Base-by-base conservation (phyloP, 2,888 invertebrate genomes). In the Pachymerium ferrugineum region DNA sequence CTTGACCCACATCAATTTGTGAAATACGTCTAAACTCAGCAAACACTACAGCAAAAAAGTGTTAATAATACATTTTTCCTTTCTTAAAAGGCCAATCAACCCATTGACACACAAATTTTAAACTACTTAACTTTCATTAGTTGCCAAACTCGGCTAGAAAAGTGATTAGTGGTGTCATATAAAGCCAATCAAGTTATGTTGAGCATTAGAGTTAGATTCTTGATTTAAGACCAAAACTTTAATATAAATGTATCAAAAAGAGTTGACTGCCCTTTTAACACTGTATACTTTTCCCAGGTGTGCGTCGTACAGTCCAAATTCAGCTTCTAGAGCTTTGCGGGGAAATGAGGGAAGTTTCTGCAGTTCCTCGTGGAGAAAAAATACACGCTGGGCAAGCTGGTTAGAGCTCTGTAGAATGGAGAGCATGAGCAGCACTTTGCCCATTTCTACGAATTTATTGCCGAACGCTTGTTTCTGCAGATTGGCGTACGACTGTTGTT, bases 281-380 rank as follows among this genome's bases (percentile, higher is more conserved):
- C 77, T 78, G n/a, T n/a, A n/a, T 82, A 90, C 92, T 81, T 93
- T 90, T 70, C 97, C 97, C 78, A 95, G 88, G 79, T 91, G 89
- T 10, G 94, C 95, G 0, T 91, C 90, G 83, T 94, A 95, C 62
- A 97, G 86, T 79, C 94, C 93, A 78, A 99, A 88, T 82, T 99
- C 97, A 0, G 97, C 92, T 83, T 99, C 99, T 0, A 99, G 85
- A 1, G 98, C 97, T 84, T 98, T 98, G 31, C 99, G 87, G 0
- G 99, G 99, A 82, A 99, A 99, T 0, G 98, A 94, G 0, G 98
- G 98, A 8, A 99, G 85, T 82, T 99, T 99, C 89, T 97, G 97
- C 8, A 99, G 86, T 83, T 99, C 99, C 80, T 99, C 99, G 82
- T 99, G 98, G 5, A 99, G 86, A 81, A 99, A 99, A 1, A 97